Base-by-base conservation (phyloP, 1,140 invertebrate species). In the Conus ventricosus region DNA sequence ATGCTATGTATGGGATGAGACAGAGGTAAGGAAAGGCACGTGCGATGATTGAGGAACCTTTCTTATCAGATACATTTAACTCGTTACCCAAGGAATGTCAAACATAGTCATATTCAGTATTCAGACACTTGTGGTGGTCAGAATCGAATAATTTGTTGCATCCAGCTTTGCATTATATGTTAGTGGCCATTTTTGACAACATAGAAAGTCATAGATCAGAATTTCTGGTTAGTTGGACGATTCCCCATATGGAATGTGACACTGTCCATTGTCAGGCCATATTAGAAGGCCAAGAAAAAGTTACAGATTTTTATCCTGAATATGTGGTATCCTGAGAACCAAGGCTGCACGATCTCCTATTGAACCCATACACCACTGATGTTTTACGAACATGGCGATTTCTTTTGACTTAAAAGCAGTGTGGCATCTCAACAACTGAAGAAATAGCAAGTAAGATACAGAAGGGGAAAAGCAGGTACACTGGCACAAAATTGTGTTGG, bases 71-170 rank as follows among this genome's bases (percentile, higher is more conserved):
- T 81, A 86, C 60, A 57, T n/a, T 91, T 81, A 81, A 63, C 86
- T 81, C 39, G 54, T 83, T 87, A 81, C 63, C 39, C 84, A 20
- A 55, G 82, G 39, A n/a, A 54, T 57, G 85, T 90, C 57, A 63
- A 82, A 85, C 83, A 90, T 55, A n/a, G 81, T 90, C 11, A n/a
- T n/a, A 86, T 57, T 78, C 63, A 89, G 10, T 91, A 85, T 76
- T 86, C 82, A 54, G 89, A 91, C 80, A 90, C 87, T 25, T 90
- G 90, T 76, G 89, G 90, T 55, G 89, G 90, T 54, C 90, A 91
- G 67, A 91, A 91, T 63, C 27, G 88, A 91, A 90, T 57, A 54
- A 89, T 85, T 87, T 84, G 87, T 91, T 5, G 84, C 87, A 71
- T 27, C n/a, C 76, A 51, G 78, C 84, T 63, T 67, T 87, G 53